Conservation (phyloP, 23 tunicate species). For the Botrylloides violaceus region DNA sequence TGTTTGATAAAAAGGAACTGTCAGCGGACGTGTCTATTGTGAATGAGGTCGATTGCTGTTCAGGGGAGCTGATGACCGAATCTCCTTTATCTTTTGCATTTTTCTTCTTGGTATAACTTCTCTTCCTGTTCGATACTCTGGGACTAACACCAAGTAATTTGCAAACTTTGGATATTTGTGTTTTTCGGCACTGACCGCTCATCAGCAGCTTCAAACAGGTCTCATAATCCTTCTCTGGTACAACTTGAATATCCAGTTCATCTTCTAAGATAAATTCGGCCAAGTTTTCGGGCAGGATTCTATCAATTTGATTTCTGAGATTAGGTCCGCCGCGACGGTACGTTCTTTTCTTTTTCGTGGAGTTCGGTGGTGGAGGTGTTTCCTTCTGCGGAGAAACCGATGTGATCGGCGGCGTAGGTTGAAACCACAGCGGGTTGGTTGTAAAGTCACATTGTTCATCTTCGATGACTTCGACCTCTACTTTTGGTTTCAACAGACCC, state of each 20-base stretch:
- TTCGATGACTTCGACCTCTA: neutral
- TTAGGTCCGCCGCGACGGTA: neutral
- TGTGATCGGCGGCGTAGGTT: slow-evolving; percentile 4
- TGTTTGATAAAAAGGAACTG: neutral
- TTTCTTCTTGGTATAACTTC: slow-evolving; percentile 1
- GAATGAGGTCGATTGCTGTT: neutral
- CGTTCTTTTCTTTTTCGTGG: neutral
- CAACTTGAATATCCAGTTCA: neutral
- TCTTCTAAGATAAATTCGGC: slow-evolving; percentile 14
- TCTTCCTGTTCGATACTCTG: neutral
- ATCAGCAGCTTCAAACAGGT: slow-evolving; percentile 1
- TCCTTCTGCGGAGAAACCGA: neutral
- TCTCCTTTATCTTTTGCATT: neutral
- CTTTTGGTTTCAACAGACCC: neutral
- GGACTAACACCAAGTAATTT: slow-evolving; percentile 7
- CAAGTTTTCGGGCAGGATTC: slow-evolving; percentile 3
- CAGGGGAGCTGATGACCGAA: neutral
- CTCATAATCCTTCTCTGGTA: slow-evolving; percentile 8
- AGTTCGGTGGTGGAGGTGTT: slow-evolving; percentile 1
- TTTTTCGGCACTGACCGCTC: slow-evolving; percentile 10
- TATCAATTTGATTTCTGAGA: neutral
- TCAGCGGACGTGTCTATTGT: neutral
- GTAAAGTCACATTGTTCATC: neutral
- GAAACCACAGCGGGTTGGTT: neutral
- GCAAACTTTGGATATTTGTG: slow-evolving; percentile 16